Percentiles rank a stretch among this genome's conserved stretches.
Evolutionary conservation across 2,113 vertebrate species (phyloP).

Genomic region (Gasterosteus nipponicus): DNA sequence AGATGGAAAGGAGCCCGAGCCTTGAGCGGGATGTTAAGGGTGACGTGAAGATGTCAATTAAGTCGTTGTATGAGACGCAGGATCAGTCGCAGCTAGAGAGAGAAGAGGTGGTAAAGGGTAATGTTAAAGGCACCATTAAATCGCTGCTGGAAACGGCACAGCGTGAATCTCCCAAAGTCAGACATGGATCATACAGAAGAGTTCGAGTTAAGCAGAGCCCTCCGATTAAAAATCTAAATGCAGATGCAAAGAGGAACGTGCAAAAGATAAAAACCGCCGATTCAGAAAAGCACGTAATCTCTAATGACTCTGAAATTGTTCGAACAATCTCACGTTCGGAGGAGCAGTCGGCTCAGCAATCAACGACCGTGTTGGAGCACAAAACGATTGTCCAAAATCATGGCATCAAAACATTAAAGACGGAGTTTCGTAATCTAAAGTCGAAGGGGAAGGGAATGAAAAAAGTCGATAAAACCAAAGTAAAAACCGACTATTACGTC

Average conservation of each 20-base stretch:
- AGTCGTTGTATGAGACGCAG: conserved; percentile 76
- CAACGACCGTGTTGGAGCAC: conserved; percentile 70
- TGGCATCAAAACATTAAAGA: conserved; percentile 79
- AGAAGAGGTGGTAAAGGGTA: conserved; percentile 80
- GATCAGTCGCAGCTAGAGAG: conserved; percentile 76
- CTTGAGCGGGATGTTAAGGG: conserved; percentile 67
- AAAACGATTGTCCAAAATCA: conserved; percentile 81
- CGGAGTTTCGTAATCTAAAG: conserved; percentile 81
- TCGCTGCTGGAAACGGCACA: conserved; percentile 82
- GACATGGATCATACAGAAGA: conserved; percentile 77
- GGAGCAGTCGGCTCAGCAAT: conserved; percentile 49
- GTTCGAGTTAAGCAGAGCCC: conserved; percentile 73
- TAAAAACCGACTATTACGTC: conserved; percentile 72
- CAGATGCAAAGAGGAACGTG: conserved; percentile 67
- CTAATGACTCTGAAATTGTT: conserved; percentile 47
- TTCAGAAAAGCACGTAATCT: conserved; percentile 45
- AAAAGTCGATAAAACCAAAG: conserved; percentile 74
- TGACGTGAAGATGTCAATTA: conserved; percentile 80
- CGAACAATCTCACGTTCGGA: conserved; percentile 45
- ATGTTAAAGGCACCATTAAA: conserved; percentile 82
- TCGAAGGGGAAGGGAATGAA: conserved; percentile 62
- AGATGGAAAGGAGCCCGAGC: conserved; percentile 70
- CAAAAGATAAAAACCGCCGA: conserved; percentile 76
- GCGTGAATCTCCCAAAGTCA: conserved; percentile 76
- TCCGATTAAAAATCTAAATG: conserved; percentile 71